Conservation (phyloP, 1,140 invertebrate genomes). For the Bombus waltoni region DNA sequence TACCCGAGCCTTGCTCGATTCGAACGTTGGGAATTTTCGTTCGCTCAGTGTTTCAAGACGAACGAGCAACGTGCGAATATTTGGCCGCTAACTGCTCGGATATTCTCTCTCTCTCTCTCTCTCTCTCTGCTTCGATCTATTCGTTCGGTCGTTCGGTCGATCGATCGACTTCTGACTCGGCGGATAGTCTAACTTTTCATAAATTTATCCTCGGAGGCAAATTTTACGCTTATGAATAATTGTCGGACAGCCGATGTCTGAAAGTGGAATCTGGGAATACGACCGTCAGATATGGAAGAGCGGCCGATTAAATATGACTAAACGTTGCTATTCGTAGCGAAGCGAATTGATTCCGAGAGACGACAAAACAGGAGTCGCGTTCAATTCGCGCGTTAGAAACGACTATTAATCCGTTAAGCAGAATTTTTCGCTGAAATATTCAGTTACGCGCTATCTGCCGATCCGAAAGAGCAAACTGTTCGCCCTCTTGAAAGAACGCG, state of each 20-base stretch:
- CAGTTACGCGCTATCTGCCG: too few relatives aligned
- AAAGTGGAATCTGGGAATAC: slow-evolving; percentile 2
- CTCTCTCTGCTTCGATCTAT: too few relatives aligned
- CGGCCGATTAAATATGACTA: slow-evolving; percentile 52
- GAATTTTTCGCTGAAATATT: background rate
- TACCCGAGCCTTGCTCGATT: background rate
- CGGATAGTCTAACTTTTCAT: background rate
- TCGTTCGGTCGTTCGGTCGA: background rate
- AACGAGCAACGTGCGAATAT: background rate
- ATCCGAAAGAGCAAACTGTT: background rate
- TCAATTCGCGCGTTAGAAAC: background rate
- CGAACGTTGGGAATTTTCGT: background rate
- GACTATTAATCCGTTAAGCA: background rate
- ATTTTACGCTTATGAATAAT: slow-evolving; percentile 61
- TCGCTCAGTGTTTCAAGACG: background rate
- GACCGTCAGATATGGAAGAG: background rate
- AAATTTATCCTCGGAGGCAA: background rate
- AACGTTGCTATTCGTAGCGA: slow-evolving; percentile 42
- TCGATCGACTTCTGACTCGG: background rate
- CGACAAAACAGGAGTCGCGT: background rate
- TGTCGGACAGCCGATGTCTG: background rate
- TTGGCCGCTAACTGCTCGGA: background rate
- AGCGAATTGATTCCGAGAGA: background rate
- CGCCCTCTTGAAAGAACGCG: fast-evolving
- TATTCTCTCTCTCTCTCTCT: too few relatives aligned